Evolutionary conservation across 2,888 invertebrate genomes (phyloP), one percentile per base, ranked within the genome.

Genomic region (Formica aserva): DNA sequence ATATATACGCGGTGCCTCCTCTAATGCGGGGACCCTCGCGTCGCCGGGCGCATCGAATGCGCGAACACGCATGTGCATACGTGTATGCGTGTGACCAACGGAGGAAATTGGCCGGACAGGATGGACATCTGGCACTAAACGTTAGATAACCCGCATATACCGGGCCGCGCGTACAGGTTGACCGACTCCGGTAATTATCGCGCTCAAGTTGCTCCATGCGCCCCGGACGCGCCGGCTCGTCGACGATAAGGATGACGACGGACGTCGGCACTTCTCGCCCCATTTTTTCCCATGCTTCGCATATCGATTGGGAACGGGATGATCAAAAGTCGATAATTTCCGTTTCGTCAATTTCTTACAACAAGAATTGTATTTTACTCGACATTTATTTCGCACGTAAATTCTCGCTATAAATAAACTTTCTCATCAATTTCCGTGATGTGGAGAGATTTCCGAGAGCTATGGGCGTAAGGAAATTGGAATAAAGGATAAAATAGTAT

Each of bases 61-160:
- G 72, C 65, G 78, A 75, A 83, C 82, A 83, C 69, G 80, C 63
- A 69, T 55, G 52, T 35, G 32, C 71, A 55, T 72, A 71, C 9
- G 26, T 26, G 13, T 48, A 83, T 82, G 83, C 52, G 75, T 15
- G 78, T 38, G 41, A 41, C 74, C 82, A 71, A 71, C 82, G 72
- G 85, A 88, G 90, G 91, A 91, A 92, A 92, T 91, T 91, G 90
- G 88, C 89, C 88, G 82, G 87, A 71, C 85, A 82, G 87, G 87
- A 89, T 77, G 84, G 89, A 92, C 93, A 93, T 93, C 93, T 93
- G 93, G 92, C 90, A 88, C 89, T 93, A 92, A 93, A 92, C 91
- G 92, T 92, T 92, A 92, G 93, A 93, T 93, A 93, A 92, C 89
- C 89, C 89, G 78, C n/a, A 32, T 78, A 85, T 87, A 91, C 88